phyloP scores from a whole-genome alignment of 1,140 invertebrate species.

The Drosophila cardini region DNA sequence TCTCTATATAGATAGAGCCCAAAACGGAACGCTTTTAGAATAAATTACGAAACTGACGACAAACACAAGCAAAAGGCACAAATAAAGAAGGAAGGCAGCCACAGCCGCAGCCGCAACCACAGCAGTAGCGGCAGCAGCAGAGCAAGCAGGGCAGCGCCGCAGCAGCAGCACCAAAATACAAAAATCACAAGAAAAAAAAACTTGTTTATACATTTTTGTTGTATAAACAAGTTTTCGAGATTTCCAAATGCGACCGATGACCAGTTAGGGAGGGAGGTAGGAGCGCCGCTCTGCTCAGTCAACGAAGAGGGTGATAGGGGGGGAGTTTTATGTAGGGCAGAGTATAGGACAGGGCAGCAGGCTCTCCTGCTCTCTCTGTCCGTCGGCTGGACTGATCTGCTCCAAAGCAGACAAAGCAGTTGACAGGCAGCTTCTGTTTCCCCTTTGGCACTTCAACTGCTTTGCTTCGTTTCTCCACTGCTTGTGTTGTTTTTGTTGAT shows the following conservation, averaged over 20 bases:
- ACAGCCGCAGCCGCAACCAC: constrained; percentile 11
- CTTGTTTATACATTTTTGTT: constrained; percentile 75
- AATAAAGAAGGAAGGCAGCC: constrained; percentile 52
- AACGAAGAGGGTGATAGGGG: not conserved
- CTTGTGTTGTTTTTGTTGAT: constrained; percentile 12
- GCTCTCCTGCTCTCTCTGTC: not conserved
- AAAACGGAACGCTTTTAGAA: constrained; percentile 82
- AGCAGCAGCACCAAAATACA: constrained; percentile 55
- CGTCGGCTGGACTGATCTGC: not conserved
- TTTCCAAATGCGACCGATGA: constrained; percentile 77
- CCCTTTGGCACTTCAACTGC: not conserved
- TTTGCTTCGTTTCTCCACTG: not conserved
- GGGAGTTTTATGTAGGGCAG: constrained; percentile 49
- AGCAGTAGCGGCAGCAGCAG: constrained; percentile 34
- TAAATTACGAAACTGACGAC: constrained; percentile 82
- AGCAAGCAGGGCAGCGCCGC: constrained; percentile 26
- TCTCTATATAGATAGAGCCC: constrained; percentile 72
- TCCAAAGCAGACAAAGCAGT: constrained; percentile 19
- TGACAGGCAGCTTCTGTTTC: constrained; percentile 49
- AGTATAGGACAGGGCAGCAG: constrained; percentile 55
- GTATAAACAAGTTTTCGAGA: constrained; percentile 81
- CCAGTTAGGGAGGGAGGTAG: constrained; percentile 31
- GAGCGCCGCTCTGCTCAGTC: constrained; percentile 10
- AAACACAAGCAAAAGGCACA: constrained; percentile 66
- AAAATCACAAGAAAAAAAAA: constrained; percentile 59